Percentiles rank a stretch among this genome's conserved stretches.
phyloP scores from a whole-genome alignment of 2,888 invertebrate species.

The Melipona beecheii region DNA sequence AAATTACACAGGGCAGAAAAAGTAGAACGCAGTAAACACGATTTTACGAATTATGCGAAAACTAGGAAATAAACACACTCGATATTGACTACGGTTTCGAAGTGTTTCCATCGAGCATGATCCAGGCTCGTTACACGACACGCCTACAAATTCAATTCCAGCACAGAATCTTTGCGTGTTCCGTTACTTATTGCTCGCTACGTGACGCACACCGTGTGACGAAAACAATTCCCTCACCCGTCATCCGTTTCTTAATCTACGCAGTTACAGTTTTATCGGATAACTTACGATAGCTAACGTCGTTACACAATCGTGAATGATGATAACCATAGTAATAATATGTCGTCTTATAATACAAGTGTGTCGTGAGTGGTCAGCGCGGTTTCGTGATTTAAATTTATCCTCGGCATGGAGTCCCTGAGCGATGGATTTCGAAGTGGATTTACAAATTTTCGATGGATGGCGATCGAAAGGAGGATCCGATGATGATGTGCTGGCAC shows the following conservation, averaged over 20 bases:
- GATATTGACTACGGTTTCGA: constrained; percentile 26
- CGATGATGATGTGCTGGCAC: constrained; percentile 56
- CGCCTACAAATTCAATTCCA: constrained; percentile 20
- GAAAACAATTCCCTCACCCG: neutral
- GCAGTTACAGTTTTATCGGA: constrained; percentile 20
- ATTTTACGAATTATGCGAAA: neutral
- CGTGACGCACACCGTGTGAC: constrained; percentile 1
- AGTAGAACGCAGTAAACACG: neutral
- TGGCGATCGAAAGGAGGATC: constrained; percentile 59
- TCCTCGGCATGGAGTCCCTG: constrained; percentile 69
- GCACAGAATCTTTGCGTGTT: neutral
- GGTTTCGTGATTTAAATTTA: constrained; percentile 55
- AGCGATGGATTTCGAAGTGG: constrained; percentile 69
- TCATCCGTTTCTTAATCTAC: neutral
- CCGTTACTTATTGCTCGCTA: constrained; percentile 30
- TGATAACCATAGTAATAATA: constrained; percentile 10
- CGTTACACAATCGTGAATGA: constrained; percentile 30
- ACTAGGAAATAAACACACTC: neutral
- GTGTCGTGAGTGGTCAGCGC: constrained; percentile 63
- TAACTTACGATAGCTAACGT: constrained; percentile 41
- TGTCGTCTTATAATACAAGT: constrained; percentile 56
- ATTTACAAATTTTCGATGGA: constrained; percentile 66
- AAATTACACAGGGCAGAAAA: neutral
- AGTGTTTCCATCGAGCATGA: constrained; percentile 30
- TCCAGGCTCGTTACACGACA: constrained; percentile 1